Base-by-base conservation (phyloP, 53 echinoderm and acorn worm species). In the Antedon mediterranea region DNA sequence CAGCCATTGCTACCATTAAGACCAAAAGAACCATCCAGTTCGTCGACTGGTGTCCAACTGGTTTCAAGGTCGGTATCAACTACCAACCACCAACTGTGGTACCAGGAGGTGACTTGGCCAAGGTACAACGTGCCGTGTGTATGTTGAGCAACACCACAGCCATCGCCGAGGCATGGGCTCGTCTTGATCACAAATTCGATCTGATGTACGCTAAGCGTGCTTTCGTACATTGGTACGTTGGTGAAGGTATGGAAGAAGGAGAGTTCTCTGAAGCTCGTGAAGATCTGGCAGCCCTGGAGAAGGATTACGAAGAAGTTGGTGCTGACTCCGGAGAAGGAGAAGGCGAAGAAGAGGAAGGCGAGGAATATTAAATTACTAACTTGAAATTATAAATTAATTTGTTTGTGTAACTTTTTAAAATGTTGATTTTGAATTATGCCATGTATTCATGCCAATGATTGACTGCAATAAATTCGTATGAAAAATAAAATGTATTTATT, bases 81-180 rank as follows among this genome's bases (percentile, higher is more conserved):
- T 85, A 88, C 88, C 93, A 88, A 81, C 93, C 93, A 71, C 90
- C 93, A 29, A 93, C 90, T 76, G 84, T 84, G 30, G 90, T 90
- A 71, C 88, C 90, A 34, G 90, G 84, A 71, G 93, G 90, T 70
- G 93, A 87, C 81, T 88, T 93, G 30, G 88, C 93, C 78, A 90
- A 93, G 79, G 85, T 93, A 32, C 90, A 88, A 77, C 87, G 93
- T 88, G 90, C 93, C 43, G 90, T 90, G 77, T 93, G 93, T 84
- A 93, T 93, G 93, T 82, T 93, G 82, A 93, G 93, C 84, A 93
- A 93, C 90, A 93, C 90, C 86, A 93, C 93, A 18, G 93, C 93
- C 83, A 89, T 93, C 70, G 90, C 93, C 28, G 89, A 93, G 82
- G 93, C 93, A 33, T 93, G 93, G 93, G 85, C 85, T 74, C 89